These are phyloP conservation scores for Melopsittacus undulatus DNA, from an alignment of 2,797 vertebrate genomes.

Conservation along the genomic window DNA sequence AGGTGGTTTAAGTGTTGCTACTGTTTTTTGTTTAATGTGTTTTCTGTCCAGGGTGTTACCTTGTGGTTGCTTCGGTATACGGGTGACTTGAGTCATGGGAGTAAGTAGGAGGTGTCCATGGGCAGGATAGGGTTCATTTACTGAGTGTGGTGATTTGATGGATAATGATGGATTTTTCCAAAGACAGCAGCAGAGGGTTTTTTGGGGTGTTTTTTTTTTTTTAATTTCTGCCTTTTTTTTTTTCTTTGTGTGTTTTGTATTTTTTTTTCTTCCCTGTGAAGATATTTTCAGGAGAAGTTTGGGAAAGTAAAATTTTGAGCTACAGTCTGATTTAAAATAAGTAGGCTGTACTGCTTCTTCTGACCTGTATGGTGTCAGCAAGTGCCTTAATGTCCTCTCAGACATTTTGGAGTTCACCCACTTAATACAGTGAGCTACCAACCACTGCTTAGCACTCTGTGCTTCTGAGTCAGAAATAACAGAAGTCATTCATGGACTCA, in stretches of 20 bases:
- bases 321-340: neutral
- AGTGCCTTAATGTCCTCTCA: neutral
- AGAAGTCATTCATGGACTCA: neutral
- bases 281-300: neutral
- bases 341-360: neutral
- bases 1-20: neutral
- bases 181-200: neutral
- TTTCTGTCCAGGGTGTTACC: constrained; percentile 22
- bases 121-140: neutral
- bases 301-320: neutral
- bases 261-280: neutral
- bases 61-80: neutral
- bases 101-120: neutral
- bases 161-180: neutral
- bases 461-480: neutral
- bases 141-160: neutral
- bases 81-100: constrained; percentile 33
- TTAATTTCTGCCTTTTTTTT: neutral
- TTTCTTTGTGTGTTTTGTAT: too few species aligned
- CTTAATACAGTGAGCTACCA: neutral
- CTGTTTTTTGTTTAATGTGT: neutral
- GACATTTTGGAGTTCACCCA: neutral
- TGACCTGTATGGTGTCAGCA: neutral
- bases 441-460: neutral
- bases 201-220: neutral